A percentile compares a stretch with the other conserved stretches of the same genome.
phyloP scores from a whole-genome alignment of 2,113 vertebrate genomes.

The Collichthys lucidus region DNA sequence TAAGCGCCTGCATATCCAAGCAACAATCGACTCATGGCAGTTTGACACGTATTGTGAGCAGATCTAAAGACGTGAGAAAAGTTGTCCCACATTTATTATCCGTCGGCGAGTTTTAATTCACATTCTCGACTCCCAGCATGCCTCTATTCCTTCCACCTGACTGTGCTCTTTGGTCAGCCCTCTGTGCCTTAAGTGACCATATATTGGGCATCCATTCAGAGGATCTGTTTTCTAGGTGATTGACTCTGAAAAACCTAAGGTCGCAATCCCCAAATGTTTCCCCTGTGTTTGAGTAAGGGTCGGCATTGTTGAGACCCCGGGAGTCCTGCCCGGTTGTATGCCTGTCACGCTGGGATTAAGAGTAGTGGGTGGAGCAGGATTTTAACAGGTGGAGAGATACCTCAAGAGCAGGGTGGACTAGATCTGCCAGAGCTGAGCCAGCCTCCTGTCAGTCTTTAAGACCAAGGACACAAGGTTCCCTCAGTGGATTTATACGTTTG shows the following conservation, averaged over 20 bases:
- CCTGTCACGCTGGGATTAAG: constrained; percentile 85
- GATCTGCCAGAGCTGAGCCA: constrained; percentile 14
- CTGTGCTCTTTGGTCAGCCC: constrained; percentile 79
- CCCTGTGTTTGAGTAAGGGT: constrained; percentile 83
- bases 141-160: constrained; percentile 85
- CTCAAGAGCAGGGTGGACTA: constrained; percentile 62
- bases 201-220: constrained; percentile 85
- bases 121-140: constrained; percentile 79
- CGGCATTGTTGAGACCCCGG: constrained; percentile 79
- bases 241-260: constrained; percentile 86
- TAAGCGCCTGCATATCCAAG: constrained; percentile 61
- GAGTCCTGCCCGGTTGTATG: constrained; percentile 81
- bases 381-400: constrained; percentile 83
- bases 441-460: constrained; percentile 27
- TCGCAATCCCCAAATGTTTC: constrained; percentile 89
- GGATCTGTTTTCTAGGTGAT: constrained; percentile 88
- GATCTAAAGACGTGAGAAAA: constrained; percentile 85
- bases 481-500: too few species aligned
- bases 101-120: constrained; percentile 83
- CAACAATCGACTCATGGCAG: constrained; percentile 73
- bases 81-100: constrained; percentile 64
- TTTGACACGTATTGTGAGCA: constrained; percentile 72
- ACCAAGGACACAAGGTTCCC: neutral
- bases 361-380: constrained; percentile 80
- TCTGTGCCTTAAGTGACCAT: constrained; percentile 68